phyloP scores from a whole-genome alignment of 2,113 vertebrate genomes.

The Lycocorax pyrrhopterus region DNA sequence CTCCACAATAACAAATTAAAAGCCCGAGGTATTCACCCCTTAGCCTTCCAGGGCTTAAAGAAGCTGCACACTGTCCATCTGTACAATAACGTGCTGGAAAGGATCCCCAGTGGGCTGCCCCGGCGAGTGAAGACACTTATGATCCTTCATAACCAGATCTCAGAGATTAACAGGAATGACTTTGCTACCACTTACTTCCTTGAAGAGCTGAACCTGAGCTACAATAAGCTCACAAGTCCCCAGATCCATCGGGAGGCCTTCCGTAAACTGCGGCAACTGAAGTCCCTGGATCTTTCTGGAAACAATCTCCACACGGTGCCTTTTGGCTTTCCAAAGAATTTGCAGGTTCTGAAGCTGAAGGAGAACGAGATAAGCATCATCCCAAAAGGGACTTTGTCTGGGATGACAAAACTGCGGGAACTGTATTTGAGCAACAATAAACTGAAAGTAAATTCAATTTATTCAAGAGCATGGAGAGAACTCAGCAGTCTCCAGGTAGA shows the following conservation, averaged over 20 bases:
- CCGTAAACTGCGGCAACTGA: conserved; percentile 87
- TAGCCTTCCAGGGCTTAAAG: conserved; percentile 92
- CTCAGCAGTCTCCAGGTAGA: conserved; percentile 85
- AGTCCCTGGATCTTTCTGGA: conserved; percentile 89
- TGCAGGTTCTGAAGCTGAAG: conserved; percentile 86
- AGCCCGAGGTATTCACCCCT: conserved; percentile 84
- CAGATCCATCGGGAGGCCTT: conserved; percentile 90
- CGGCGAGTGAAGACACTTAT: conserved; percentile 92
- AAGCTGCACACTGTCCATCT: conserved; percentile 95
- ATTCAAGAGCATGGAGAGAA: conserved; percentile 88
- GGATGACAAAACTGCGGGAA: conserved; percentile 88
- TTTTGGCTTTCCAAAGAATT: conserved; percentile 86
- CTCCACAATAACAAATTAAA: conserved; percentile 93
- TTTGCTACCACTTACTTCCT: conserved; percentile 87
- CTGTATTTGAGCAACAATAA: conserved; percentile 88
- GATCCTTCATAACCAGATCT: conserved; percentile 92
- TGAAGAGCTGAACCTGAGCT: conserved; percentile 95
- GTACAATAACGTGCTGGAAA: conserved; percentile 94
- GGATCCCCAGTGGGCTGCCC: conserved; percentile 88
- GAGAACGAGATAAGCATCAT: conserved; percentile 84
- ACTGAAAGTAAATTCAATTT: conserved; percentile 85
- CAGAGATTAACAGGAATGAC: conserved; percentile 89
- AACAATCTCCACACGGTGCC: conserved; percentile 83
- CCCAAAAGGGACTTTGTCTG: conserved; percentile 80
- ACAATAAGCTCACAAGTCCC: conserved; percentile 88